These are phyloP conservation scores for Dolichallabes microphthalmus DNA, from an alignment of 2,113 vertebrate genomes.

Conservation along the genomic window DNA sequence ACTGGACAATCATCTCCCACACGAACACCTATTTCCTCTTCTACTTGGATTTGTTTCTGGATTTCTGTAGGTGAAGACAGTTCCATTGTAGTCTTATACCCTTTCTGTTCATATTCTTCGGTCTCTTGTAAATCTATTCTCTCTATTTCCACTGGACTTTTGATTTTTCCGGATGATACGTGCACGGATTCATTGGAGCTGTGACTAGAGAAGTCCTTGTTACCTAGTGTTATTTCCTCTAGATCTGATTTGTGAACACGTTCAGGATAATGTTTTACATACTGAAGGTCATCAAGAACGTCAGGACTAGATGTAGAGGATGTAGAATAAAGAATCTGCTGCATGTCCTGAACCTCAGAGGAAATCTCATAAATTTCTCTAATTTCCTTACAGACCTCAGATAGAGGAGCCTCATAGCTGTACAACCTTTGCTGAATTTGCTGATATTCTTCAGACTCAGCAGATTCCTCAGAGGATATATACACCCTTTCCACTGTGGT, in stretches of 20 bases:
- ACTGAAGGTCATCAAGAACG: slow-evolving; percentile 71
- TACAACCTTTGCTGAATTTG: slow-evolving; percentile 15
- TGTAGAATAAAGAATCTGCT: slow-evolving; percentile 1
- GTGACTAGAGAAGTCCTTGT: slow-evolving; percentile 85
- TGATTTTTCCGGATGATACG: neutral
- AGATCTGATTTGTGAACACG: slow-evolving; percentile 73
- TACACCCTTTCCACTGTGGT: neutral
- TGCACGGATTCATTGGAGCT: slow-evolving; percentile 88
- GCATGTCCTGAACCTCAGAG: neutral
- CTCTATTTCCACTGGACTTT: neutral
- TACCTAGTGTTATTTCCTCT: slow-evolving; percentile 83
- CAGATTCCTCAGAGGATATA: too few relatives aligned
- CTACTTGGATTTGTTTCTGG: slow-evolving; percentile 17
- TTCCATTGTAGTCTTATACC: neutral
- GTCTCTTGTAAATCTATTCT: neutral
- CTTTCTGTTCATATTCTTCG: neutral
- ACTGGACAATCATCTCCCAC: neutral
- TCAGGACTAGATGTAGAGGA: slow-evolving; percentile 49
- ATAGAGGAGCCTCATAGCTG: neutral
- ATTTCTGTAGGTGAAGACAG: neutral
- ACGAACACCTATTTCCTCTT: neutral
- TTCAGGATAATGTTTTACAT: slow-evolving; percentile 75
- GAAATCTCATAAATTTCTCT: neutral
- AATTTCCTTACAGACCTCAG: neutral
- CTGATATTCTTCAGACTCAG: neutral